Percentiles rank a stretch among this genome's conserved stretches.
Conservation (phyloP, 2,797 vertebrate species). For the Lacerta agilis region DNA sequence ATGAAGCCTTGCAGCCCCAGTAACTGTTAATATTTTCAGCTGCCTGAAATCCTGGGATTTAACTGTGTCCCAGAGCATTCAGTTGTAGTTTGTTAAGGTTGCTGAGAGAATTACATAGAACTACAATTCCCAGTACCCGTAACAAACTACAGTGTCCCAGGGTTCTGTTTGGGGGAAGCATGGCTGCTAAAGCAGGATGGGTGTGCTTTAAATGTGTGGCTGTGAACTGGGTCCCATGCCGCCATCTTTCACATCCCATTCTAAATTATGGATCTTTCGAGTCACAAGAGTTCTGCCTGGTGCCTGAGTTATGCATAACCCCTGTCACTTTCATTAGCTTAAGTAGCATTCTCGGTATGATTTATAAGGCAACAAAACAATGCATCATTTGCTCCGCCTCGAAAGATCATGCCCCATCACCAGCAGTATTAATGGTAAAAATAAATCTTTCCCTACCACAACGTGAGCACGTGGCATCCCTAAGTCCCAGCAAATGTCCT, state of each 20-base stretch:
- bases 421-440: background rate
- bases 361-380: slow-evolving; percentile 5
- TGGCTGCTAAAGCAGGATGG: too few species aligned
- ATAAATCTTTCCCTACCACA: background rate
- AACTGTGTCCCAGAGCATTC: too few species aligned
- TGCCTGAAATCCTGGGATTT: too few species aligned
- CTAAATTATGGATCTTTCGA: background rate
- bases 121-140: too few species aligned
- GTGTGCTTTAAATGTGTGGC: too few species aligned
- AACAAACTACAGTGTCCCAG: too few species aligned
- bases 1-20: too few species aligned
- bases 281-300: background rate
- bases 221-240: background rate
- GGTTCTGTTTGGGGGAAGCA: too few species aligned
- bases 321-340: background rate
- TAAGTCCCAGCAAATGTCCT: background rate
- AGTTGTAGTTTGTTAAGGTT: too few species aligned
- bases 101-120: too few species aligned
- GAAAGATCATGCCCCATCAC: background rate
- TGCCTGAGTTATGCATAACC: background rate
- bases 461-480: background rate
- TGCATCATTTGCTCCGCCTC: background rate
- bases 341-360: background rate
- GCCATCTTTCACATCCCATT: background rate
- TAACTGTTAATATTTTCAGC: too few species aligned